Conservation (phyloP, 2,113 vertebrate species). For the Leptodactylus fuscus region DNA sequence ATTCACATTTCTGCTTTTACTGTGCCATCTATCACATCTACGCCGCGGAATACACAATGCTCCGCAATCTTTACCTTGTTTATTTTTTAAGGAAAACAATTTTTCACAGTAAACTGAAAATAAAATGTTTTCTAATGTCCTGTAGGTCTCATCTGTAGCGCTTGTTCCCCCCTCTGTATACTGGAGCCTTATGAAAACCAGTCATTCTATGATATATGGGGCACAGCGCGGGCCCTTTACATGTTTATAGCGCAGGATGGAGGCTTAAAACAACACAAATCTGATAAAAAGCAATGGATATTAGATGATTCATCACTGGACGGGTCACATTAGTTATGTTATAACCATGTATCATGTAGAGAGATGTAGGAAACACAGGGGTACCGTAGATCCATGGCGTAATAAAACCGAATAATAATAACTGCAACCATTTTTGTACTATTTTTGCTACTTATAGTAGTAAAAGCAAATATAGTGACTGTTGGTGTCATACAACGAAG, state of each 20-base stretch:
- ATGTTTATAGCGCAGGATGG: conserved; percentile 28
- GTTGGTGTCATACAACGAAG: too few relatives aligned
- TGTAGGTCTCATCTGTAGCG: neutral
- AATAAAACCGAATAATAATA: neutral
- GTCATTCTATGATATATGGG: neutral
- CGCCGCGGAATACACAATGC: neutral
- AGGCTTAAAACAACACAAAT: conserved; percentile 29
- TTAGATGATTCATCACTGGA: conserved; percentile 44
- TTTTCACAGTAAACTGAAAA: conserved; percentile 19
- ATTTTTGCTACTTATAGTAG: neutral
- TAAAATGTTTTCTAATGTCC: neutral
- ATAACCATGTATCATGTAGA: neutral
- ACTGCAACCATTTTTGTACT: neutral
- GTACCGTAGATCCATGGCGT: neutral
- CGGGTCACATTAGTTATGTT: conserved; percentile 12
- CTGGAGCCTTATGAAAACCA: conserved; percentile 10
- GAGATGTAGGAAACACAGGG: neutral
- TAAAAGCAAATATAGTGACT: too few relatives aligned
- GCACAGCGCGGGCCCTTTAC: neutral
- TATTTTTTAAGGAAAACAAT: conserved; percentile 23
- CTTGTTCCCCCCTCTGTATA: neutral
- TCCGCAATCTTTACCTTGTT: neutral
- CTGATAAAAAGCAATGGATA: conserved; percentile 51
- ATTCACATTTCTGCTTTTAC: conserved; percentile 11
- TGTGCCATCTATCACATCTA: conserved; percentile 14